phyloP scores from a whole-genome alignment of 2,797 vertebrate species.

The Ctenopoma kingsleyae region DNA sequence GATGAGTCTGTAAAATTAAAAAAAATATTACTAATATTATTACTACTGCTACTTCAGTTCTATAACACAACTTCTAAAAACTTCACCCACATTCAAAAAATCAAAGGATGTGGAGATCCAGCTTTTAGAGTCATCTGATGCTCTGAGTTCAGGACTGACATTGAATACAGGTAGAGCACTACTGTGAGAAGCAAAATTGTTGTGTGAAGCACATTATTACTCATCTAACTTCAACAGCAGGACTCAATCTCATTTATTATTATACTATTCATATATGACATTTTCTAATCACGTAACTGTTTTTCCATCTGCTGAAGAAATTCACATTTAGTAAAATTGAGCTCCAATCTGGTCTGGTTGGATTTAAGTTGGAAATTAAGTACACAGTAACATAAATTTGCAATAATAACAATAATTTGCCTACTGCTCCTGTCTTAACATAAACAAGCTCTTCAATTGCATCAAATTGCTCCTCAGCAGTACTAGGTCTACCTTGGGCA shows the following conservation, averaged over 20 bases:
- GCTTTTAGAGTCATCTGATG: no score
- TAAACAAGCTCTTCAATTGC: not conserved
- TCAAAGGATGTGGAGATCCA: no score
- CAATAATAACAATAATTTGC: not conserved
- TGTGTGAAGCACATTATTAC: no score
- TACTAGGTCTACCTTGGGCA: slow-evolving; percentile 2
- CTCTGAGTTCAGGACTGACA: no score
- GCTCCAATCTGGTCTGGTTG: not conserved
- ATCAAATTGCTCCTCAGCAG: slow-evolving; percentile 7
- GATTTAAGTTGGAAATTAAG: slow-evolving; percentile 3
- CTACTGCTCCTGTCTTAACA: not conserved
- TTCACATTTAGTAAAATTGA: slow-evolving; percentile 19
- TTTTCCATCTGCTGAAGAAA: not conserved
- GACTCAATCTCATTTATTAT: not conserved
- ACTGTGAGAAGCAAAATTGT: no score
- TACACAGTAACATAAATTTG: slow-evolving; percentile 20
- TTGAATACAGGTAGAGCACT: no score
- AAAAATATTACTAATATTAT: no score
- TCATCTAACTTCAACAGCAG: no score
- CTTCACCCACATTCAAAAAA: no score
- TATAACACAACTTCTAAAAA: no score
- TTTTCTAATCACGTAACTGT: not conserved
- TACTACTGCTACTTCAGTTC: no score
- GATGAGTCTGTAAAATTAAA: no score
- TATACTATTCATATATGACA: not conserved